phyloP scores from a whole-genome alignment of 1,140 invertebrate species.

The Palaemon carinicauda region DNA sequence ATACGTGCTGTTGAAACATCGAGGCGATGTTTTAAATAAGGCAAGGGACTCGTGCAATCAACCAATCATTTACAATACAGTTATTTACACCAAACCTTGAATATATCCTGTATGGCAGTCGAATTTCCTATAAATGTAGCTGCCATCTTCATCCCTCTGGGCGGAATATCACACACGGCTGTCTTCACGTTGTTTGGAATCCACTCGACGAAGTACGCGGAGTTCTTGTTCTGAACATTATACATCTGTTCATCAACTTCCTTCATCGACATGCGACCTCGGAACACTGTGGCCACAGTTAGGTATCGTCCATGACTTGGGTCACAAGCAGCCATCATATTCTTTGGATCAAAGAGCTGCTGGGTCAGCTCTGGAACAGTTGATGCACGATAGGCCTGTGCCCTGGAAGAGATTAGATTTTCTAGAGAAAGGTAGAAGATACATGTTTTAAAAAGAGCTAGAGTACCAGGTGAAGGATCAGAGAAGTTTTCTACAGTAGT shows the following conservation, averaged over 20 bases:
- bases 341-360: constrained; percentile 24
- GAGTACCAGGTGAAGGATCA: too few relatives aligned
- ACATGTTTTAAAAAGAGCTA: too few relatives aligned
- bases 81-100: constrained; percentile 10
- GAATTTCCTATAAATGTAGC: constrained; percentile 36
- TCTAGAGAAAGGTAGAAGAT: too few relatives aligned
- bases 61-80: too few relatives aligned
- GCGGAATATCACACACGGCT: constrained; percentile 33
- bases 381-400: neutral
- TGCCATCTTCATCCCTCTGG: constrained; percentile 35
- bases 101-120: constrained; percentile 33
- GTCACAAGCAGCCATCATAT: constrained; percentile 40
- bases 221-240: constrained; percentile 37
- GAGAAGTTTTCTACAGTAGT: too few relatives aligned
- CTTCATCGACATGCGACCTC: constrained; percentile 42
- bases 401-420: too few relatives aligned
- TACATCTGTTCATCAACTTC: constrained; percentile 42
- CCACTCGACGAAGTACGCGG: constrained; percentile 40
- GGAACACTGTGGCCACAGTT: constrained; percentile 32
- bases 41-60: too few relatives aligned
- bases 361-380: constrained; percentile 12
- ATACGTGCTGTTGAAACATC: too few relatives aligned
- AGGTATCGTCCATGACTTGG: constrained; percentile 34
- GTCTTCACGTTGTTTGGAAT: constrained; percentile 39
- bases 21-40: too few relatives aligned